These are phyloP conservation scores for Capra hircus DNA, from an alignment of 2,113 vertebrate genomes.

Conservation along the genomic window DNA sequence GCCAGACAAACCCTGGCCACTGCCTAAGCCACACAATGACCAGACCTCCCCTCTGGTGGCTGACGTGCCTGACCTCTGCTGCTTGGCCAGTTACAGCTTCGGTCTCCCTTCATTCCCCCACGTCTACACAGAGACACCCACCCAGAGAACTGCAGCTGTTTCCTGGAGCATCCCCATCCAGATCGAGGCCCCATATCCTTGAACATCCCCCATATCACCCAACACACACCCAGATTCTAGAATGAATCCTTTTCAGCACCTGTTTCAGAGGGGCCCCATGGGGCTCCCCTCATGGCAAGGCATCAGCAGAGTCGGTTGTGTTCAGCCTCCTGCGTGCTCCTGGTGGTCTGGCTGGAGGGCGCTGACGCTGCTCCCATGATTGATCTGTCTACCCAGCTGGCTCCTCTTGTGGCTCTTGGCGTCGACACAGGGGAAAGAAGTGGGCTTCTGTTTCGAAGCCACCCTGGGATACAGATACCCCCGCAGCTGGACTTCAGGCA, in stretches of 20 bases:
- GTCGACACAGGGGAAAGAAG: accelerated
- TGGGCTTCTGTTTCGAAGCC: neutral
- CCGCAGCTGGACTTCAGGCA: accelerated
- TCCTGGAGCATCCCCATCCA: neutral
- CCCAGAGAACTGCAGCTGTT: accelerated
- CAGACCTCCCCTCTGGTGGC: accelerated
- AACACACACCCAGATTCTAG: neutral
- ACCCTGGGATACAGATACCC: no score
- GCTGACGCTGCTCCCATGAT: accelerated
- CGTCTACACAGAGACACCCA: neutral
- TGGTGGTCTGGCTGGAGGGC: neutral
- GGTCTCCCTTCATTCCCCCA: accelerated
- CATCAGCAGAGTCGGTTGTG: neutral
- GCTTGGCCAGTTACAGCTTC: neutral
- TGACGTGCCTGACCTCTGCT: accelerated
- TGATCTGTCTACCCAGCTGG: neutral
- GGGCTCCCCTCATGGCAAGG: accelerated
- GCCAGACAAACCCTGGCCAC: neutral
- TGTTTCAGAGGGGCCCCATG: accelerated
- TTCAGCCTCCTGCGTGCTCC: accelerated
- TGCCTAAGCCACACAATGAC: neutral
- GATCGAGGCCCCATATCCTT: neutral
- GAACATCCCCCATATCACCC: neutral
- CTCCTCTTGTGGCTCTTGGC: neutral
- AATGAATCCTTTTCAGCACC: neutral